Percentiles rank a stretch among this genome's conserved stretches.
These are phyloP conservation scores for Glossosoma conforme DNA, from an alignment of 1,140 invertebrate species.

Conservation along the genomic window DNA sequence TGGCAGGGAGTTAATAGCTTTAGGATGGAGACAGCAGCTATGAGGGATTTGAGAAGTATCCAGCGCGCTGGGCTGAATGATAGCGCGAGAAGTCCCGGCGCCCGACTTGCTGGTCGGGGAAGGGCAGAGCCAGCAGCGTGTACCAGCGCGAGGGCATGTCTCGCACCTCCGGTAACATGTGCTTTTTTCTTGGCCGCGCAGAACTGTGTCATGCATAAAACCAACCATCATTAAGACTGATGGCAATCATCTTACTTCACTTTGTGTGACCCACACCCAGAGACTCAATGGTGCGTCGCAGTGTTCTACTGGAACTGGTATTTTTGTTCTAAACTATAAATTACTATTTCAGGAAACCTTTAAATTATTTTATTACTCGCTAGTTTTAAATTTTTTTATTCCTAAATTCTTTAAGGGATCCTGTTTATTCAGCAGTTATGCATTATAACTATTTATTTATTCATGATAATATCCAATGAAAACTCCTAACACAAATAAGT, in stretches of 20 bases:
- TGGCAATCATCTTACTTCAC: not conserved
- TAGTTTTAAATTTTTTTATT: no score
- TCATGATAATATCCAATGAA: no score
- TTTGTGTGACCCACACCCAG: no score
- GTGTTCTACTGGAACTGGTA: no score
- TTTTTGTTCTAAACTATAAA: no score
- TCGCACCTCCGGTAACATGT: constrained; percentile 36
- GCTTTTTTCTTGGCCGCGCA: constrained; percentile 36
- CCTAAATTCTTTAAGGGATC: no score
- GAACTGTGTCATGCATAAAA: constrained; percentile 36
- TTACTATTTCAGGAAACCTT: not conserved
- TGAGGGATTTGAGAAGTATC: constrained; percentile 70
- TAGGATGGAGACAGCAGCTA: constrained; percentile 32
- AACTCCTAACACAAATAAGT: no score
- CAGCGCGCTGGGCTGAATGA: constrained; percentile 67
- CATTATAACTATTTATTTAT: no score
- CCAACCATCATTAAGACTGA: constrained; percentile 10
- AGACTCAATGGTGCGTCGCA: no score
- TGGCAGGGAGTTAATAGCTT: constrained; percentile 8
- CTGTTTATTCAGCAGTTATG: no score
- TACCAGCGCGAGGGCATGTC: constrained; percentile 76
- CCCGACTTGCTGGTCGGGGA: constrained; percentile 86
- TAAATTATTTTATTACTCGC: no score
- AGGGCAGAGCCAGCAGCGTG: constrained; percentile 82
- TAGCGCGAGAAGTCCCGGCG: constrained; percentile 74